Evolutionary conservation across 2,797 vertebrate genomes (phyloP).

Genomic region (Eutrigla gurnardus): DNA sequence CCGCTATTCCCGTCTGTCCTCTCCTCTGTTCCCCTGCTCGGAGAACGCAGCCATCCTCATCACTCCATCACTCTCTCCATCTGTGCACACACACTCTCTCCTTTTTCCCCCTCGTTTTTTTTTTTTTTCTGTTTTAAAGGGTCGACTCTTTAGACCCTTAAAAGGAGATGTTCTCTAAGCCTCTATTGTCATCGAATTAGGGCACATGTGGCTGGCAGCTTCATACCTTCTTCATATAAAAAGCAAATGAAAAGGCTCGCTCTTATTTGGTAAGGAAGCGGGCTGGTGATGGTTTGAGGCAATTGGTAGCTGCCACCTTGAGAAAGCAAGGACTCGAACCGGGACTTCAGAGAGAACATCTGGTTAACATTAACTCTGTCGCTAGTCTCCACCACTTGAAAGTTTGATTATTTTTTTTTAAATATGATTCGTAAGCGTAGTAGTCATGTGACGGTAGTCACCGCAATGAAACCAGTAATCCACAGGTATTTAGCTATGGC

Average conservation of each 20-base stretch:
- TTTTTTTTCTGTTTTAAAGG: constrained; percentile 17
- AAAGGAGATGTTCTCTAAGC: constrained; percentile 73
- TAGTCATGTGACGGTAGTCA: constrained; percentile 26
- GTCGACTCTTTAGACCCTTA: constrained; percentile 64
- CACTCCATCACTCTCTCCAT: constrained; percentile 47
- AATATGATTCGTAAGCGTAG: constrained; percentile 17
- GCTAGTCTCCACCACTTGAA: constrained; percentile 45
- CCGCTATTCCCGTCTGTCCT: constrained; percentile 24
- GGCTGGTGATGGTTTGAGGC: constrained; percentile 27
- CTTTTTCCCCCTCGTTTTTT: constrained; percentile 26
- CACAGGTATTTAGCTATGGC: constrained; percentile 6
- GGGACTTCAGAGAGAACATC: constrained; percentile 68
- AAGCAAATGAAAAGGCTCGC: constrained; percentile 43
- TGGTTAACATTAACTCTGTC: constrained; percentile 69
- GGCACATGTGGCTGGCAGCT: constrained; percentile 65
- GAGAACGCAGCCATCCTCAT: constrained; percentile 34
- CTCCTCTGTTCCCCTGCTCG: constrained; percentile 24
- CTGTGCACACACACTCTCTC: constrained; percentile 32
- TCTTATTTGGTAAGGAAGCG: constrained; percentile 53
- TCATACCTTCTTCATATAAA: constrained; percentile 49
- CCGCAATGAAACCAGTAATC: constrained; percentile 19
- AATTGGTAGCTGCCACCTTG: constrained; percentile 64
- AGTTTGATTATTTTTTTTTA: constrained; percentile 30
- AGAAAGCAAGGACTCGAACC: constrained; percentile 41
- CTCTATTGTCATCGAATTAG: constrained; percentile 58